A percentile compares a stretch with the other conserved stretches of the same genome.
phyloP scores from a whole-genome alignment of 1,140 invertebrate species.

The Pseudoatta argentina region DNA sequence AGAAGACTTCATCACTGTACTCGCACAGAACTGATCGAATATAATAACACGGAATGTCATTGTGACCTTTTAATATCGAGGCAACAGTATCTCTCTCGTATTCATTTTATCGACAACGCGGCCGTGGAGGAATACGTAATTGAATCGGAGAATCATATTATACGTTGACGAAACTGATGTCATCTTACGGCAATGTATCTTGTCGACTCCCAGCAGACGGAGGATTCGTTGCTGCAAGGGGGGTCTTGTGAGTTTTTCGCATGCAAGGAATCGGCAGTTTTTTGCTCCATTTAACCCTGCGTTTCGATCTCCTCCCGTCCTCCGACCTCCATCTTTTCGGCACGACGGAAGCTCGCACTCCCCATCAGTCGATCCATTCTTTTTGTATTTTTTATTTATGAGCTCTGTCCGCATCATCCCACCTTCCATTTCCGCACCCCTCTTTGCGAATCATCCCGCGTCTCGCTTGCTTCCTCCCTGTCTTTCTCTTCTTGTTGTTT shows the following conservation, averaged over 20 bases:
- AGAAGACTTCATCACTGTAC: background rate
- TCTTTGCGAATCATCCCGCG: conserved; percentile 24
- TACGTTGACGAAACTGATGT: background rate
- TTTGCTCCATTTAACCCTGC: conserved; percentile 75
- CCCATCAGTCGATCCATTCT: conserved; percentile 9
- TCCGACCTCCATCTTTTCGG: conserved; percentile 4
- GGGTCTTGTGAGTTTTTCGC: conserved; percentile 64
- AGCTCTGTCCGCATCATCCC: background rate
- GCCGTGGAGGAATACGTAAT: conserved; percentile 54
- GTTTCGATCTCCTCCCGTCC: conserved; percentile 8
- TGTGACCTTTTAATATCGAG: conserved; percentile 47
- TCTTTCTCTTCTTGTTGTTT: background rate
- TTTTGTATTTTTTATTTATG: conserved; percentile 31
- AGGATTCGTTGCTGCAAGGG: background rate
- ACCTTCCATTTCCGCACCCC: background rate
- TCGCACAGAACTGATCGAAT: conserved; percentile 4
- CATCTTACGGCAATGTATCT: conserved; percentile 45
- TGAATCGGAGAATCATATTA: conserved; percentile 34
- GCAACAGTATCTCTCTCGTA: background rate
- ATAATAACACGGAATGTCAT: background rate
- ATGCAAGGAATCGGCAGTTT: conserved; percentile 71
- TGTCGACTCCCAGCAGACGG: conserved; percentile 58
- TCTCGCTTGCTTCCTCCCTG: background rate
- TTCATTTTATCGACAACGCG: conserved; percentile 30
- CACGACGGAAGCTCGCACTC: background rate